A percentile compares a stretch with the other conserved stretches of the same genome.
These are phyloP conservation scores for Pipa parva DNA, from an alignment of 2,113 vertebrate genomes.

Conservation along the genomic window DNA sequence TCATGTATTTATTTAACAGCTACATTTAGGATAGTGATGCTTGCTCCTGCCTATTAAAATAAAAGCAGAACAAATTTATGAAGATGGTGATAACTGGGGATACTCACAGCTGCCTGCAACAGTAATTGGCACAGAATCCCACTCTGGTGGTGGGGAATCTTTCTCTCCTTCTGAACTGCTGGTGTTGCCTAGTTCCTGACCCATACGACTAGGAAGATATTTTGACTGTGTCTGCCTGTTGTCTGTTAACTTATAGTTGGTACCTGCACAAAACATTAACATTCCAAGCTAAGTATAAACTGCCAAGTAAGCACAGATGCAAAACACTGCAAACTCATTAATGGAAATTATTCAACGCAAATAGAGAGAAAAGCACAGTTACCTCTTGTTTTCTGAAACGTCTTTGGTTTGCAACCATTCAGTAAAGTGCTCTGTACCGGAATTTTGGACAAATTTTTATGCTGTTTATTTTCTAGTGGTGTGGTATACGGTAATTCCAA, in stretches of 20 bases:
- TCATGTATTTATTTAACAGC: no score
- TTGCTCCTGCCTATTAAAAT: no score
- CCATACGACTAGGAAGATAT: constrained; percentile 68
- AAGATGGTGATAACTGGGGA: neutral
- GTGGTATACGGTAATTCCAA: constrained; percentile 83
- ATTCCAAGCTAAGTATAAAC: neutral
- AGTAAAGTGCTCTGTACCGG: constrained; percentile 59
- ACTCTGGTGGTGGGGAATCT: constrained; percentile 88
- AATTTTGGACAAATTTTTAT: constrained; percentile 82
- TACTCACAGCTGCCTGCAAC: constrained; percentile 81
- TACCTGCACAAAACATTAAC: constrained; percentile 54
- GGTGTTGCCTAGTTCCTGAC: constrained; percentile 82
- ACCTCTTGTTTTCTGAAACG: constrained; percentile 74
- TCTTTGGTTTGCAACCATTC: constrained; percentile 66
- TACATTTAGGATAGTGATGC: no score
- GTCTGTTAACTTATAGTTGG: constrained; percentile 72
- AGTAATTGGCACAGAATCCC: constrained; percentile 82
- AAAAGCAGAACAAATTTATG: neutral
- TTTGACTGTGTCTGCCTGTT: constrained; percentile 75
- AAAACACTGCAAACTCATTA: neutral
- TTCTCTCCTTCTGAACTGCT: constrained; percentile 97
- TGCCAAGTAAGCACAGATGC: neutral
- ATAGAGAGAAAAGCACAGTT: constrained; percentile 23
- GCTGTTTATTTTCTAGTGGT: constrained; percentile 84
- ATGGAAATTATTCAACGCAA: neutral